A percentile compares a stretch with the other conserved stretches of the same genome.
Evolutionary conservation across 2,888 invertebrate species (phyloP).

Genomic region (Hyposoter dolosus): DNA sequence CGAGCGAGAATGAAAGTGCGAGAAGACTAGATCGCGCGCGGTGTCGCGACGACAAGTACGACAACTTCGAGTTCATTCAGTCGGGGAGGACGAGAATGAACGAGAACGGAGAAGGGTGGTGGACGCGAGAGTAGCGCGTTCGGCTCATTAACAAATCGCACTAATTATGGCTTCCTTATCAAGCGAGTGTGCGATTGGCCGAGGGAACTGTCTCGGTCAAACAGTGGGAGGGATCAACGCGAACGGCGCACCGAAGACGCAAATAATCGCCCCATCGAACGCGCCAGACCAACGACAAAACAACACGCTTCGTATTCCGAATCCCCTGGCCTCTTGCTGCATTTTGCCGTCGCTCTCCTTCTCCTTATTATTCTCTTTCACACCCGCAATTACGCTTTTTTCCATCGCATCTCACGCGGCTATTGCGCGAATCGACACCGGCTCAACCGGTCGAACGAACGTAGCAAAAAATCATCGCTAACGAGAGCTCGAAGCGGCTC

Average conservation of each 20-base stretch:
- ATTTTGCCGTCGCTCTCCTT: constrained; percentile 31
- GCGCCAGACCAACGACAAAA: constrained; percentile 74
- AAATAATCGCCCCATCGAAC: neutral
- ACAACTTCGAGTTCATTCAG: constrained; percentile 61
- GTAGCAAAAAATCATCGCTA: neutral
- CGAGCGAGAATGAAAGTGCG: constrained; percentile 14
- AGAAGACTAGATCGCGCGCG: constrained; percentile 31
- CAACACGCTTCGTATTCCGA: constrained; percentile 67
- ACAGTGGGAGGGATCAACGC: constrained; percentile 77
- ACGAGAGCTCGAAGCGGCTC: neutral
- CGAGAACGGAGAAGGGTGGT: constrained; percentile 29
- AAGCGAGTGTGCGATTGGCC: constrained; percentile 77
- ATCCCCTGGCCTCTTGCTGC: constrained; percentile 15
- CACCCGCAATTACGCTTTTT: constrained; percentile 19
- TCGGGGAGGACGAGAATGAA: constrained; percentile 44
- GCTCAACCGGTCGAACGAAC: neutral
- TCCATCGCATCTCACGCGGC: neutral
- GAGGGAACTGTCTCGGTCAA: constrained; percentile 69
- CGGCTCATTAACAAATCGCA: constrained; percentile 81
- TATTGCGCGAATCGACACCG: neutral
- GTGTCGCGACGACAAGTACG: constrained; percentile 28
- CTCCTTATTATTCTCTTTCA: constrained; percentile 30
- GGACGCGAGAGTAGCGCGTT: constrained; percentile 50
- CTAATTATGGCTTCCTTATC: constrained; percentile 83
- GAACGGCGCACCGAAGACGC: constrained; percentile 40